Evolutionary conservation across 2,888 invertebrate species (phyloP).

Genomic region (Salticus scenicus): DNA sequence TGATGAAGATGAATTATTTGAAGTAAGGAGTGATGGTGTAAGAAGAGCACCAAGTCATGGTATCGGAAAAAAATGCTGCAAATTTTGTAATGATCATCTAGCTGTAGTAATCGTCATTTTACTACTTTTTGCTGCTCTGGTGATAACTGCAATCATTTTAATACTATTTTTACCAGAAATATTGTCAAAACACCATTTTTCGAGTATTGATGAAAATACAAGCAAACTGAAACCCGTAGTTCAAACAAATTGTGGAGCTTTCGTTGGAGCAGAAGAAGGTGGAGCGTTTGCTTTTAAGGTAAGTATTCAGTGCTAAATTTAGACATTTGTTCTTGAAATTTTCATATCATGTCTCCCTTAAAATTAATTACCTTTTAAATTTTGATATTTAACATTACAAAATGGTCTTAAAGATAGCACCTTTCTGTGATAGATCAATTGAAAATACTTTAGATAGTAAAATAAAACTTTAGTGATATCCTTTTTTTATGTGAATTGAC

Average conservation of each 20-base stretch:
- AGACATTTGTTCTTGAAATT: no score
- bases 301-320: no score
- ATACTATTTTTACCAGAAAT: slow-evolving; percentile 42
- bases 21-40: slow-evolving; percentile 30
- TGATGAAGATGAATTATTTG: slow-evolving; percentile 59
- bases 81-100: slow-evolving; percentile 28
- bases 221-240: slow-evolving; percentile 37
- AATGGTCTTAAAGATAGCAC: no score
- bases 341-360: no score
- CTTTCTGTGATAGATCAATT: no score
- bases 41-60: slow-evolving; percentile 10
- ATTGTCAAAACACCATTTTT: neutral
- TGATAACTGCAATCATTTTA: slow-evolving; percentile 38
- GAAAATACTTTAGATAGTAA: no score
- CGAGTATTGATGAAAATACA: neutral
- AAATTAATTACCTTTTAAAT: no score
- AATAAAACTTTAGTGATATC: no score
- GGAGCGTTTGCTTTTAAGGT: slow-evolving; percentile 68
- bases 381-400: no score
- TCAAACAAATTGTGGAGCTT: slow-evolving; percentile 65
- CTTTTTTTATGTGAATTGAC: no score
- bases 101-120: slow-evolving; percentile 19
- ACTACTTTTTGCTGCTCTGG: slow-evolving; percentile 24
- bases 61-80: slow-evolving; percentile 18
- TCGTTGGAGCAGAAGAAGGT: slow-evolving; percentile 63